Conservation (phyloP, 2,113 vertebrate genomes). For the Pseudonaja textilis region DNA sequence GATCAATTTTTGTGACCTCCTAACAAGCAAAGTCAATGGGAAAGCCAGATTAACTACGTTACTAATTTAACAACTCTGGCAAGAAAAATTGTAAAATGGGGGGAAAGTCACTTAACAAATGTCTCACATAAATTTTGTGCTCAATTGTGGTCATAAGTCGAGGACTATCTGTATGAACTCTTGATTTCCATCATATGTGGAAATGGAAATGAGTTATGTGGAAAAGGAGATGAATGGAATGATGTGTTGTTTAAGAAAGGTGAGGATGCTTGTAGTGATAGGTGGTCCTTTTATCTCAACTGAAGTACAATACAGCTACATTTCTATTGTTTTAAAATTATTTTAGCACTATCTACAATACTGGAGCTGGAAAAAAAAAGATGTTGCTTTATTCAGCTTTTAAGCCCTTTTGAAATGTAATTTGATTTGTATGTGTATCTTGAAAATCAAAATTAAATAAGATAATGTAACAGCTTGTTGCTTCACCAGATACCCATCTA, state of each 20-base stretch:
- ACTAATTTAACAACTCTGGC: not conserved
- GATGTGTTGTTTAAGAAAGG: not conserved
- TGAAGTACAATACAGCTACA: not conserved
- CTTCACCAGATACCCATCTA: not conserved
- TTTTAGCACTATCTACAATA: not conserved
- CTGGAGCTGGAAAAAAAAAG: not conserved
- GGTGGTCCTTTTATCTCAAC: not conserved
- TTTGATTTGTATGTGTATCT: not conserved
- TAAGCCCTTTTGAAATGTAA: not conserved
- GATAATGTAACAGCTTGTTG: not conserved
- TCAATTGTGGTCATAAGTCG: not conserved
- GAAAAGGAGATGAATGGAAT: not conserved
- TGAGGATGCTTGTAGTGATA: not conserved
- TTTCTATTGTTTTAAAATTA: not conserved
- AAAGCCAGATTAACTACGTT: not conserved
- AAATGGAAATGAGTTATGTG: not conserved
- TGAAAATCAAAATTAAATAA: slow-evolving; percentile 12
- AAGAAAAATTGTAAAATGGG: not conserved
- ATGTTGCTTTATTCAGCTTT: not conserved
- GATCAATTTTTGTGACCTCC: not conserved
- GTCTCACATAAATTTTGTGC: not conserved
- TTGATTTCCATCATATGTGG: not conserved
- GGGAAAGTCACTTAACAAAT: not conserved
- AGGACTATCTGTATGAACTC: not conserved
- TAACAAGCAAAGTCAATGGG: not conserved